Evolutionary conservation across 2,888 invertebrate genomes (phyloP), one percentile per base, ranked within the genome.

Genomic region (Acanthosoma haemorrhoidale): DNA sequence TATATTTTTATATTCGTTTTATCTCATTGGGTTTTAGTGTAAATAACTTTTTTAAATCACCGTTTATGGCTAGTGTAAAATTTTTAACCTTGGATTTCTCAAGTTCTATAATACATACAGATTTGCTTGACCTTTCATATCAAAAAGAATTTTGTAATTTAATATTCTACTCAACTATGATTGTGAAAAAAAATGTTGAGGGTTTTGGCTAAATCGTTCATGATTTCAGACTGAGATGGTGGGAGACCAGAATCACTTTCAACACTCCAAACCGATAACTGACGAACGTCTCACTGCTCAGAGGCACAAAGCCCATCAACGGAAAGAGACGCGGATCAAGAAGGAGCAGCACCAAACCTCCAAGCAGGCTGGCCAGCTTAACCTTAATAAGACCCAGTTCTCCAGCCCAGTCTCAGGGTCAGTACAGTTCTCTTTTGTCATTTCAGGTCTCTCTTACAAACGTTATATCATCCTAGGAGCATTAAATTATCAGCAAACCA

Each of bases 261-360:
- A 94, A 94, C 81, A 94, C 94, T 64, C 94, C 94, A 31, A 94
- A 94, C 80, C 94, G 94, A 71, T 87, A 94, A 71, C 83, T 95
- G 81, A 94, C 94, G 94, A 94, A 94, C 81, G 93, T 91, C 25
- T 92, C 92, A 3, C 80, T 93, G 76, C 81, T 93, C 77, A 84
- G 90, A 77, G 92, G 92, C 77, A 91, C 89, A 76, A 92, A 92
- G 78, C 91, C 91, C 78, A 85, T 85, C 79, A 85, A 85, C 79
- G 82, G 81, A 81, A 92, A 92, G 77, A 85, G 92, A 63, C 87
- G 91, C 8, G 91, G 92, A 43, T 91, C 92, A 13, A 84, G 90
- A 32, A 87, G 88, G 70, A 91, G 91, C 78, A 87, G 90, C 77
- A 87, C 89, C 77, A 84, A 90, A 38, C 90, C 87, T 15, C 92